Base-by-base conservation (phyloP, 2,888 invertebrate genomes). In the Petrolisthes cinctipes region DNA sequence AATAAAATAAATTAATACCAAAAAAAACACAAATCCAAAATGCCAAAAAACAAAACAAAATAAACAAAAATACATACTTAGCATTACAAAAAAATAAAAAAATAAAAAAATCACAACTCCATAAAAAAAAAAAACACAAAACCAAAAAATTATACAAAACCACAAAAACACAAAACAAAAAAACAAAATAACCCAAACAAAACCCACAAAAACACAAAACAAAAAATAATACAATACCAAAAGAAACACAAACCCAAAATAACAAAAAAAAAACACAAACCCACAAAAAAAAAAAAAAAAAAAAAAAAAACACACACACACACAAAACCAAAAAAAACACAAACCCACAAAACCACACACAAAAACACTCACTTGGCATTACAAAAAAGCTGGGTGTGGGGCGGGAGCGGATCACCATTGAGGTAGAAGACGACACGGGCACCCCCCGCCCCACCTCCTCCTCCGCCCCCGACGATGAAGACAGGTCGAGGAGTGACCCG, bases 401-500 rank as follows among this genome's bases (percentile, higher is more conserved):
- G 94, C 86, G 95, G 94, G 86, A 97, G 93, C 75, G 94, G 93
- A 54, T 94, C 92, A 14, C 98, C 98, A 93, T 98, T 97, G 88
- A 98, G 94, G 83, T 95, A 96, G 94, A 98, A 98, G 80, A 96
- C 93, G 54, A 97, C 95, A 92, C 96, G 95, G 89, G 95, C 94
- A n/a, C 82, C 93, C 93, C n/a, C n/a, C n/a, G n/a, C n/a, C n/a
- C n/a, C n/a, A n/a, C n/a, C n/a, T n/a, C n/a, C n/a, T n/a, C n/a
- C n/a, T n/a, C n/a, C n/a, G n/a, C n/a, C n/a, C n/a, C n/a, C n/a
- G n/a, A n/a, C n/a, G n/a, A n/a, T n/a, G n/a, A n/a, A 82, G 95
- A 95, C 84, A 98, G 93, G 93, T 98, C 96, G 89, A 98, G 94
- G 80, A 97, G 94, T 91, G 97, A 96, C 56, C 98, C 98, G 84